Conservation (phyloP, 2,113 vertebrate species). For the Panthera uncia region DNA sequence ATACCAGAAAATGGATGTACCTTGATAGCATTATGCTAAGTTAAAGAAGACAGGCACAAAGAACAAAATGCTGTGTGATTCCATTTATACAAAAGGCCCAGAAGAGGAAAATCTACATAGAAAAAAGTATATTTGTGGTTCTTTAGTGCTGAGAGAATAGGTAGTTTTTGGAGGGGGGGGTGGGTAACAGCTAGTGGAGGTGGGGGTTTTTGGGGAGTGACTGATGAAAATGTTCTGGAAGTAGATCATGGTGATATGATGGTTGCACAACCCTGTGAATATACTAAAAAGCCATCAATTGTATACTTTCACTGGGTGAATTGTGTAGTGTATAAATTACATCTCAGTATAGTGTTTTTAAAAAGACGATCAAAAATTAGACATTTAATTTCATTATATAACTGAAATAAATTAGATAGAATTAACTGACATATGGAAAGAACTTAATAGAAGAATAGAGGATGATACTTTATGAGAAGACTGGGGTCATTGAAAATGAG, state of each 20-base stretch:
- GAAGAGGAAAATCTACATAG: not conserved
- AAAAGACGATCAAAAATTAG: not conserved
- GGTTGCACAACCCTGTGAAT: not conserved
- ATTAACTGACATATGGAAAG: not conserved
- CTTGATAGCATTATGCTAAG: not conserved
- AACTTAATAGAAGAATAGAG: not conserved
- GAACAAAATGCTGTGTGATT: not conserved
- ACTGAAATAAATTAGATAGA: not conserved
- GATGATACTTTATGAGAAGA: not conserved
- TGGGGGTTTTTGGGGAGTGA: not conserved
- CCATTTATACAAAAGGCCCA: not conserved
- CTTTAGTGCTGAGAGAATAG: not conserved
- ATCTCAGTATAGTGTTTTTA: not conserved
- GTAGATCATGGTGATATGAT: not conserved
- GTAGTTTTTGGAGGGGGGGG: not conserved
- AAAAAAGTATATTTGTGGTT: not conserved
- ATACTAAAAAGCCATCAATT: not conserved
- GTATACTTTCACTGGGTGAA: not conserved
- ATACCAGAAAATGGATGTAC: not conserved
- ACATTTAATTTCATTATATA: not conserved
- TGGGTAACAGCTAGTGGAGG: not conserved
- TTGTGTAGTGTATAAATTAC: not conserved
- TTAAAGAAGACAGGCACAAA: not conserved
- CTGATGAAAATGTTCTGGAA: not conserved
- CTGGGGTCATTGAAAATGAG: not conserved